A percentile compares a stretch with the other conserved stretches of the same genome.
phyloP scores from a whole-genome alignment of 2,797 vertebrate species.

The Crenuchus spilurus region DNA sequence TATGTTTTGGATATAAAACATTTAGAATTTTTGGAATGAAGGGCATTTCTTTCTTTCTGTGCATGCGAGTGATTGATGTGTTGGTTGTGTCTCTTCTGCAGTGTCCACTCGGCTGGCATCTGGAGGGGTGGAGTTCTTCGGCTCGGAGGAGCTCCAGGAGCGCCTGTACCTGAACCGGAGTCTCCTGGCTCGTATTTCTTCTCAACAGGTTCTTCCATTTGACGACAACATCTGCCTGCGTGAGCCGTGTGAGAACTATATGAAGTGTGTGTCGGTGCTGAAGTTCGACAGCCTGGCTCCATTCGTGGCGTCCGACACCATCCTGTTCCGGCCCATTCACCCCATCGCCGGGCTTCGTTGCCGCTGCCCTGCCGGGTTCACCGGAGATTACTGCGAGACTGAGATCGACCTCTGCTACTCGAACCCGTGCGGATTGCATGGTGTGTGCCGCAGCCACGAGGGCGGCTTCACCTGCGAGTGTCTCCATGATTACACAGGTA shows the following conservation, averaged over 20 bases:
- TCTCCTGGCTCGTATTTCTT: conserved; percentile 85
- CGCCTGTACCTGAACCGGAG: conserved; percentile 93
- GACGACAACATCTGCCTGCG: conserved; percentile 97
- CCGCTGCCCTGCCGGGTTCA: conserved; percentile 91
- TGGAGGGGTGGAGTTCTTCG: conserved; percentile 76
- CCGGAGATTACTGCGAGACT: conserved; percentile 94
- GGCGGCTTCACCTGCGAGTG: conserved; percentile 95
- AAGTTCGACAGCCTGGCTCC: conserved; percentile 95
- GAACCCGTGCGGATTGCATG: conserved; percentile 87
- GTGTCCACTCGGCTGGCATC: neutral
- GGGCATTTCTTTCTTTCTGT: too few species aligned
- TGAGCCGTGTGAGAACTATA: conserved; percentile 96
- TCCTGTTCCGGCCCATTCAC: conserved; percentile 94
- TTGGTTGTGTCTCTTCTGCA: neutral
- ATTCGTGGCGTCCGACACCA: conserved; percentile 89
- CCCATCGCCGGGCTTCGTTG: conserved; percentile 92
- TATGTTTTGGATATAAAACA: too few species aligned
- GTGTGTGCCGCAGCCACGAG: conserved; percentile 86
- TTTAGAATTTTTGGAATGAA: too few species aligned
- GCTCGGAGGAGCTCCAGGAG: conserved; percentile 94
- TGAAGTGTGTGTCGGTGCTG: conserved; percentile 95
- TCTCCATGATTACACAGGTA: conserved; percentile 89
- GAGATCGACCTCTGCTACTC: conserved; percentile 97
- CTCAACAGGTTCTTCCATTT: conserved; percentile 92
- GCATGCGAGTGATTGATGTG: neutral